Base-by-base conservation (phyloP, 1,140 invertebrate genomes). In the Zaprionus capensis region DNA sequence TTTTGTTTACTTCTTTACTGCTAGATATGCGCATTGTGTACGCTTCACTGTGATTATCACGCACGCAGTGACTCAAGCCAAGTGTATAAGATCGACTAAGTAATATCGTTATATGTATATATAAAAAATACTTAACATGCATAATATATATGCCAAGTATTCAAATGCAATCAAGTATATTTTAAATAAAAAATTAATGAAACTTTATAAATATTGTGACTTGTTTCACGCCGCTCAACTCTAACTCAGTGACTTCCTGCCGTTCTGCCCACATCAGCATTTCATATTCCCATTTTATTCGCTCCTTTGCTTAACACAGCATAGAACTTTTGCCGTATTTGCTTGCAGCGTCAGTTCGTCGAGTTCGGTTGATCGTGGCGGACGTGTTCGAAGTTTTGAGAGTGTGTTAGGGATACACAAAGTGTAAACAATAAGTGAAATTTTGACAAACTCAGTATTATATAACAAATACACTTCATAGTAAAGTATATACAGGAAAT, bases 191-290 rank as follows among this genome's bases (percentile, higher is more conserved):
- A 26, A 26, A 26, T 4, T 26, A 26, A 26, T 26, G 0, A 26
- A 26, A 26, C 24, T 34, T 34, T 34, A 34, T 11, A 34, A 34
- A 34, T 34, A 34, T 31, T n/a, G 53, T 28, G 22, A 56, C 53
- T 56, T 22, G 15, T 26, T n/a, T 56, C 53, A 28, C 24, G 2
- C 31, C 31, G 15, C 24, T 15, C 26, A n/a, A 56, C 34, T 55
- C 63, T 41, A 56, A 56, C 28, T 9, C 31, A 34, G 62, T 24
- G 46, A 53, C 62, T 31, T 49, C 31, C 49, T 53, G 22, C 12
- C 6, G 6, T 63, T 72, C 14, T 59, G 55, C 5, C 22, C n/a
- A 38, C 63, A 51, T 72, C 70, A 59, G 41, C 62, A 22, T 22
- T 66, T 66, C 38, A 4, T 15, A 51, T 20, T 49, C n/a, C 28